Evolutionary conservation across 2,888 invertebrate genomes (phyloP), one percentile per base, ranked within the genome.

Genomic region (Bedellia somnulentella): DNA sequence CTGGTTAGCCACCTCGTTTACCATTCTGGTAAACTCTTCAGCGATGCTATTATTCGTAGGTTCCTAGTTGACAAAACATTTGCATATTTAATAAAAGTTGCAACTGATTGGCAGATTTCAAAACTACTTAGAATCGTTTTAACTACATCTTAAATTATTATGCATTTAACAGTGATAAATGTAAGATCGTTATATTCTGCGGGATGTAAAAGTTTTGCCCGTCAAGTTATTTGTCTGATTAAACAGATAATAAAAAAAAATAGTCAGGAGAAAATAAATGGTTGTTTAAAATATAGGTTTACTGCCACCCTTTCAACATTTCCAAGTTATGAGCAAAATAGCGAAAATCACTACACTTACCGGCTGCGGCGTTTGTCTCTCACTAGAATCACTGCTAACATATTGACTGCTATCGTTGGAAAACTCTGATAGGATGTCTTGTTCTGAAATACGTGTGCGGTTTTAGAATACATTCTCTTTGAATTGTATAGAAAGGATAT

Each of bases 341-440:
- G n/a, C n/a, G n/a, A n/a, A n/a, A n/a, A n/a, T n/a, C n/a, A n/a
- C 21, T 24, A 15, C 44, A 62, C 66, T 57, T 57, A 68, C 73
- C 42, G 73, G 64, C 46, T 77, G 78, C 28, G 78, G 76, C 21
- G 76, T 78, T 45, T 78, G 78, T 38, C 77, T 61, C 45, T 77
- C 78, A 44, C 60, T 78, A 28, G 67, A 55, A 38, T 79, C 77
- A 35, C 61, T 66, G 46, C 60, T 64, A 39, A 60, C 44, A 43
- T 58, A 55, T 49, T 59, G 55, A 51, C 52, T n/a, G n/a, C n/a
- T 63, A 42, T 73, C 73, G 43, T 58, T 64, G 40, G 58, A 48
- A 45, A 58, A 61, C 39, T 64, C 52, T 38, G 61, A 60, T 30
- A 78, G 63, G 33, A 80, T 67, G 37, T 79, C 77, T 62, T 78